Evolutionary conservation across 1,140 invertebrate genomes (phyloP).

Genomic region (Drosophila virilis): DNA sequence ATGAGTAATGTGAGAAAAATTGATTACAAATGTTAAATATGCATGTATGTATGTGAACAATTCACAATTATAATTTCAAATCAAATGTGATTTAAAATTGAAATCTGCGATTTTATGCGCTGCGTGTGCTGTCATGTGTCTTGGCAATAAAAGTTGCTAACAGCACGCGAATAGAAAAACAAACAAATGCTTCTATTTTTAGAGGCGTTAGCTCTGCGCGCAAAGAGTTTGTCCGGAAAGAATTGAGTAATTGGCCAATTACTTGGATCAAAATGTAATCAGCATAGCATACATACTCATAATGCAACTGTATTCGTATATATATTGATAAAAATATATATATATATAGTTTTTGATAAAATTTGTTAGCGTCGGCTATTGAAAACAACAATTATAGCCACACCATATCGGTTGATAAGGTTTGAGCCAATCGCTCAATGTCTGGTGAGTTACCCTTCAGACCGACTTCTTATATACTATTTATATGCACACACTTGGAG

Average conservation of each 20-base stretch:
- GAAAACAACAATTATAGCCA: background rate
- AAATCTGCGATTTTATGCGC: conserved; percentile 45
- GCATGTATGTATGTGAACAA: background rate
- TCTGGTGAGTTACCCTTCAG: conserved; percentile 14
- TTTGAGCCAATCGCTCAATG: conserved; percentile 22
- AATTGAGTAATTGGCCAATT: background rate
- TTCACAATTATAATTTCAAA: conserved; percentile 50
- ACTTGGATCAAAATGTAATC: background rate
- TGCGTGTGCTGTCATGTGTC: conserved; percentile 51
- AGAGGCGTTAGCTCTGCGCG: background rate
- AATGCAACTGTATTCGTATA: too few species aligned
- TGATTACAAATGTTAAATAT: too few species aligned
- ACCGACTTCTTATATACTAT: conserved; percentile 11
- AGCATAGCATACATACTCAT: too few species aligned
- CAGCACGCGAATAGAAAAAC: conserved; percentile 46
- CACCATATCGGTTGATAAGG: conserved; percentile 29
- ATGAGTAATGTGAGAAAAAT: too few species aligned
- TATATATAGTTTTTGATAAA: background rate
- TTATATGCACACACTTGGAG: conserved; percentile 6
- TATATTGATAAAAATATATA: background rate
- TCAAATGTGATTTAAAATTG: conserved; percentile 54
- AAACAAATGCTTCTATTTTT: conserved; percentile 34
- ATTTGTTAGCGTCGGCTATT: background rate
- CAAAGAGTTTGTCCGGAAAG: background rate
- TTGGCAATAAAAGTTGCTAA: conserved; percentile 57